Conservation (phyloP, 2,797 vertebrate species). For the Danio kyathit region DNA sequence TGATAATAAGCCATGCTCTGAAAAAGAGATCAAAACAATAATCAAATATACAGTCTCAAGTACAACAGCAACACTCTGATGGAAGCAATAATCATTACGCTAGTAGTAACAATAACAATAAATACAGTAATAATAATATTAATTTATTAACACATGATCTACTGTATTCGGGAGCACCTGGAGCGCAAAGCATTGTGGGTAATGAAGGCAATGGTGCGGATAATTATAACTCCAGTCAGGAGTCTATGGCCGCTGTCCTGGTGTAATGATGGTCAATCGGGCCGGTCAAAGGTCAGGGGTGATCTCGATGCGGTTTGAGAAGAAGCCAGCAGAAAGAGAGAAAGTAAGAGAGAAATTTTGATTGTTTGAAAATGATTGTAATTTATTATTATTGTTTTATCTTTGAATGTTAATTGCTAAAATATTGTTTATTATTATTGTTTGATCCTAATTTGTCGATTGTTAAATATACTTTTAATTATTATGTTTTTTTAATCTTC, state of each 20-base stretch:
- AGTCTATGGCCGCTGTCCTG: conserved; percentile 41
- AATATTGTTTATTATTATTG: no score
- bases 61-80: conserved; percentile 66
- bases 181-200: conserved; percentile 21
- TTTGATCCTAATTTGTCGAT: no score
- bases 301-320: no score
- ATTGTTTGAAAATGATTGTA: no score
- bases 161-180: conserved; percentile 54
- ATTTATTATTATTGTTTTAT: no score
- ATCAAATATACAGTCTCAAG: conserved; percentile 73
- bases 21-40: conserved; percentile 56
- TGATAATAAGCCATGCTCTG: conserved; percentile 72
- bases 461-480: no score
- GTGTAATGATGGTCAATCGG: no score
- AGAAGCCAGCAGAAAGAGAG: no score
- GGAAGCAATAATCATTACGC: conserved; percentile 63
- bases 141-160: conserved; percentile 62
- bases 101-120: conserved; percentile 45
- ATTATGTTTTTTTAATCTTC: no score
- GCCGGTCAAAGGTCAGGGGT: no score
- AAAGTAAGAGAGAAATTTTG: no score
- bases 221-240: conserved; percentile 47
- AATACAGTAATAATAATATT: not conserved
- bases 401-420: no score
- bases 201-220: conserved; percentile 40